A percentile compares a stretch with the other conserved stretches of the same genome.
Conservation (phyloP, 2,113 vertebrate species). For the Xenopus borealis region DNA sequence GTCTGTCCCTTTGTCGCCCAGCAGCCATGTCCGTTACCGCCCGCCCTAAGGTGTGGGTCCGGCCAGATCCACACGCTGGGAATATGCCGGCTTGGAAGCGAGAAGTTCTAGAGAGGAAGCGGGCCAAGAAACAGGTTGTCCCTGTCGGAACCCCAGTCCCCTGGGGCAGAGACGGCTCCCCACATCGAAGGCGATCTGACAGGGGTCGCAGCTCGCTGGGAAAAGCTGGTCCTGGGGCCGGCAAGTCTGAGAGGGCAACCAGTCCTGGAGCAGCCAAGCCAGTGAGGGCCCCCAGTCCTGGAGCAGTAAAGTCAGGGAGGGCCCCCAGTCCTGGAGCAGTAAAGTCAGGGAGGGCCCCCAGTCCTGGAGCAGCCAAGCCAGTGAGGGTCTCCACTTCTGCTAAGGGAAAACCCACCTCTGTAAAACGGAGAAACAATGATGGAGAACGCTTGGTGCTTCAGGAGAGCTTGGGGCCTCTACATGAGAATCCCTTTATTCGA, state of each 20-base stretch:
- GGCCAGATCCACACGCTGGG: slow-evolving; percentile 61
- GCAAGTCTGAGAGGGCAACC: slow-evolving; percentile 7
- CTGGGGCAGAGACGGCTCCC: slow-evolving; percentile 20
- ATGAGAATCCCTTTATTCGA: slow-evolving; percentile 87
- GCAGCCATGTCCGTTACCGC: slow-evolving; percentile 45
- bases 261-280: too few species aligned
- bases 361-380: too few species aligned
- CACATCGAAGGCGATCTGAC: slow-evolving; percentile 41
- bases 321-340: too few species aligned
- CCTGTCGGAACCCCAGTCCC: background rate
- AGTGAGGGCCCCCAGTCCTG: too few species aligned
- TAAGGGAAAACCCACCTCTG: background rate
- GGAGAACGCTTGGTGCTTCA: slow-evolving; percentile 77
- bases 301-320: too few species aligned
- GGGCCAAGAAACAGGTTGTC: slow-evolving; percentile 74
- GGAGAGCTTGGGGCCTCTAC: slow-evolving; percentile 84
- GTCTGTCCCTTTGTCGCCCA: background rate
- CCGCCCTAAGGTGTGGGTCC: slow-evolving; percentile 49
- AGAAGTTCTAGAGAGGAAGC: slow-evolving; percentile 85
- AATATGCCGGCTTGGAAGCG: slow-evolving; percentile 89
- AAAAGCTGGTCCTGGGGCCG: slow-evolving; percentile 32
- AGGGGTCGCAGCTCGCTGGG: background rate
- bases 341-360: too few species aligned
- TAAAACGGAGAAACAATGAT: background rate
- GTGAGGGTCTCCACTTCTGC: too few species aligned